phyloP scores from a whole-genome alignment of 2,113 vertebrate species.

The Dasyprocta punctata region DNA sequence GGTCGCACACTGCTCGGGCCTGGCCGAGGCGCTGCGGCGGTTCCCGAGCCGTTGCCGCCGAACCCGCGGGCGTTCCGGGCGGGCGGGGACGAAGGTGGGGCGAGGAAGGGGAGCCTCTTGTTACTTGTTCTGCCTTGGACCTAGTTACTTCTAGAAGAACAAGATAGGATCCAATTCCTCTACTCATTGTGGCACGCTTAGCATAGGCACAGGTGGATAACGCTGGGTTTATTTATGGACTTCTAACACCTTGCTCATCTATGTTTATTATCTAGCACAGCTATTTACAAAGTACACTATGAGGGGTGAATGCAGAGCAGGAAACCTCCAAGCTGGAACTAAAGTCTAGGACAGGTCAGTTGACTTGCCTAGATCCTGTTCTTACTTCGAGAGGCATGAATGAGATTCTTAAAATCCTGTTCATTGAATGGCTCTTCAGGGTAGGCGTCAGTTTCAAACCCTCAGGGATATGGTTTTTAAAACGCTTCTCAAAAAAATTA shows the following conservation, averaged over 20 bases:
- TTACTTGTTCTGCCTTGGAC: not conserved
- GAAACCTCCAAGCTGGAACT: not conserved
- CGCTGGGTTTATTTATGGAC: not conserved
- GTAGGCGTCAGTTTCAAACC: not conserved
- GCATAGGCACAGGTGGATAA: not conserved
- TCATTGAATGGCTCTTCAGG: not conserved
- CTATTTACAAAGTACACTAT: not conserved
- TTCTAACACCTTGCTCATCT: not conserved
- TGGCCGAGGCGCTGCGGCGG: slow-evolving; percentile 24
- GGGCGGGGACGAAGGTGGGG: not conserved
- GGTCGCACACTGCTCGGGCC: not conserved
- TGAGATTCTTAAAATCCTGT: not conserved
- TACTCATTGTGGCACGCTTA: not conserved
- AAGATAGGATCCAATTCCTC: not conserved
- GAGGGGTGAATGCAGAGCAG: not conserved
- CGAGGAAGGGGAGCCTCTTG: not conserved
- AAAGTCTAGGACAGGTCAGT: not conserved
- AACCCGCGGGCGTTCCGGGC: slow-evolving; percentile 23
- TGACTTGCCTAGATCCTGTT: not conserved
- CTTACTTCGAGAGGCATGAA: not conserved
- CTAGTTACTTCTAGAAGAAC: not conserved
- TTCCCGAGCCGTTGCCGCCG: slow-evolving; percentile 73
- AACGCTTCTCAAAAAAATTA: not conserved
- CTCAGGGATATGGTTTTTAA: not conserved
- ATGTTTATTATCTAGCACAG: not conserved